These are phyloP conservation scores for Calonectris borealis DNA, from an alignment of 2,113 vertebrate genomes.

Conservation along the genomic window DNA sequence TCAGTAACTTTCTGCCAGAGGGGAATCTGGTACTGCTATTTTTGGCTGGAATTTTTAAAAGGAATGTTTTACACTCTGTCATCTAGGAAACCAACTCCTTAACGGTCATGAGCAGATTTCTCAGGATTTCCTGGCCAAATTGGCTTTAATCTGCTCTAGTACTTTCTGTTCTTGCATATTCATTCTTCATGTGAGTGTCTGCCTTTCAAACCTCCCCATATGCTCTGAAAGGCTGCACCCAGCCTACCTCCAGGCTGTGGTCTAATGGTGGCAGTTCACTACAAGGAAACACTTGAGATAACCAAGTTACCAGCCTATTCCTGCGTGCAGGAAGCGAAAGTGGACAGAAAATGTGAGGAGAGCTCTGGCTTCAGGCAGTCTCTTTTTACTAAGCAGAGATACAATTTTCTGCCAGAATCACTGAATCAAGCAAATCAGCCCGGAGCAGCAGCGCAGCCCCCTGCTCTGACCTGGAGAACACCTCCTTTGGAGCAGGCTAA, in stretches of 20 bases:
- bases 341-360: not conserved
- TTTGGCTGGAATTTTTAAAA: not conserved
- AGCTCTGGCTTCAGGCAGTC: not conserved
- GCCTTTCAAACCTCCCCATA: not conserved
- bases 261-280: not conserved
- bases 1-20: not conserved
- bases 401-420: not conserved
- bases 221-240: not conserved
- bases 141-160: not conserved
- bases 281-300: not conserved
- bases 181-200: not conserved
- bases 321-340: not conserved
- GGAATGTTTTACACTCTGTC: not conserved
- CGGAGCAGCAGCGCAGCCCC: not conserved
- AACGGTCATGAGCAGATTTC: not conserved
- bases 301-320: not conserved
- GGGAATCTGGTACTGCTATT: too few relatives aligned
- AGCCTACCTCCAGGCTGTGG: not conserved
- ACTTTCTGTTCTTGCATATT: not conserved
- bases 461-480: not conserved
- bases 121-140: not conserved
- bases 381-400: not conserved
- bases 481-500: not conserved
- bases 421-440: not conserved
- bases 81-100: not conserved